Conservation (phyloP, 2,797 vertebrate species). For the Merluccius polli region DNA sequence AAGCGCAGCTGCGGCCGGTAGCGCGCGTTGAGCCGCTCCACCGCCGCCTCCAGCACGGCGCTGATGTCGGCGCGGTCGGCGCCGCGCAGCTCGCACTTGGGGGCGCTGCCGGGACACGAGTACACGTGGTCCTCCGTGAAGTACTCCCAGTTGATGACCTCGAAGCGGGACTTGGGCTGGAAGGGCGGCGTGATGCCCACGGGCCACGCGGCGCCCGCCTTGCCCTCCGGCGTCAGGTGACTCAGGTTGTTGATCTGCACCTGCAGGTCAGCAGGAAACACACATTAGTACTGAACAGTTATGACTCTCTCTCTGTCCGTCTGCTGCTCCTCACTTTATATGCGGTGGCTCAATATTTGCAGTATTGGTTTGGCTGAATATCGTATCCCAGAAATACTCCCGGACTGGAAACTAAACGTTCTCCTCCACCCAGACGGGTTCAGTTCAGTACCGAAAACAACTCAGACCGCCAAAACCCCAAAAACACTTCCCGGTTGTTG, state of each 20-base stretch:
- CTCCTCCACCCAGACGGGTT: too few relatives aligned
- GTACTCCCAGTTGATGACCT: constrained; percentile 97
- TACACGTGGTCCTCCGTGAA: constrained; percentile 95
- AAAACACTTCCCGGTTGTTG: too few relatives aligned
- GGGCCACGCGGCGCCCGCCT: constrained; percentile 85
- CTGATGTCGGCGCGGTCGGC: constrained; percentile 81
- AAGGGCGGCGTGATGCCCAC: constrained; percentile 89
- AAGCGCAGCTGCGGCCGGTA: constrained; percentile 92
- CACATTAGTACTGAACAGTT: too few relatives aligned
- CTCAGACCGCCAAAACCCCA: too few relatives aligned
- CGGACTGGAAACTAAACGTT: too few relatives aligned
- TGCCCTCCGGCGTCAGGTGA: constrained; percentile 82
- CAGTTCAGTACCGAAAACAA: too few relatives aligned
- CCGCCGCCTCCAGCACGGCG: constrained; percentile 81
- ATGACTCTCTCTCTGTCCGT: too few relatives aligned
- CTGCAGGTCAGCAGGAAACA: constrained; percentile 54
- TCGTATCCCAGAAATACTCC: too few relatives aligned
- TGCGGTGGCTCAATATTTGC: too few relatives aligned
- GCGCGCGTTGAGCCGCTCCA: constrained; percentile 85
- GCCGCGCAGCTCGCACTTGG: constrained; percentile 90
- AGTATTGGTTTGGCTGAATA: too few relatives aligned
- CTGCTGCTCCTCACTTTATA: too few relatives aligned
- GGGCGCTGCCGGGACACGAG: constrained; percentile 83
- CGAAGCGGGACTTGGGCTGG: constrained; percentile 87
- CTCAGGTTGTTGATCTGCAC: constrained; percentile 95